phyloP scores from a whole-genome alignment of 1,140 invertebrate species.

The Drosophila bifasciata region DNA sequence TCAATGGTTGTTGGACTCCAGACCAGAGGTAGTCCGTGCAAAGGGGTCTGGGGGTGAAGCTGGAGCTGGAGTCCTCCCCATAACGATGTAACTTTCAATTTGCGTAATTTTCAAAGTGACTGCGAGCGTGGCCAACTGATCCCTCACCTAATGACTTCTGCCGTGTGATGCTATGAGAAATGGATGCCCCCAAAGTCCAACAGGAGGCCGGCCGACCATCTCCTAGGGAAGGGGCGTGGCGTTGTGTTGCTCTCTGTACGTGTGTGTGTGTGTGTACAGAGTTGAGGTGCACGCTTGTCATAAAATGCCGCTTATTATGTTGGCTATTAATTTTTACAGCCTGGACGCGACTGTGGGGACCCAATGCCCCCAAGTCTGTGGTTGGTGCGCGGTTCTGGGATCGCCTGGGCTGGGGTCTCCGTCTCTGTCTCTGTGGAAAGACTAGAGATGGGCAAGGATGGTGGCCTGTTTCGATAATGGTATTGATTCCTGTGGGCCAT shows the following conservation, averaged over 20 bases:
- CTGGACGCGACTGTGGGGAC: constrained; percentile 56
- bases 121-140: constrained; percentile 65
- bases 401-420: constrained; percentile 31
- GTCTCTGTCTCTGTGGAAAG: constrained; percentile 1
- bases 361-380: constrained; percentile 38
- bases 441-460: constrained; percentile 16
- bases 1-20: too few relatives aligned
- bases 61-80: constrained; percentile 20
- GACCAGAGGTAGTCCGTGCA: too few relatives aligned
- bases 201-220: neutral
- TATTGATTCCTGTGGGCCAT: neutral
- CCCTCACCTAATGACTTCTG: constrained; percentile 75
- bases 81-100: constrained; percentile 80
- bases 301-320: constrained; percentile 82
- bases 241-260: constrained; percentile 2
- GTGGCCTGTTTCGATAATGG: too few relatives aligned
- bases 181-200: constrained; percentile 27
- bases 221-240: constrained; percentile 46
- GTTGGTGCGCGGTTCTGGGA: constrained; percentile 6
- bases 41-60: too few relatives aligned
- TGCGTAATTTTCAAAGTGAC: constrained; percentile 79
- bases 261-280: constrained; percentile 37
- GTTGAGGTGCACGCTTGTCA: constrained; percentile 78
- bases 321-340: constrained; percentile 82
- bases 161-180: constrained; percentile 60